These are phyloP conservation scores for Protophormia terraenovae DNA, from an alignment of 2,888 invertebrate species.

Conservation along the genomic window DNA sequence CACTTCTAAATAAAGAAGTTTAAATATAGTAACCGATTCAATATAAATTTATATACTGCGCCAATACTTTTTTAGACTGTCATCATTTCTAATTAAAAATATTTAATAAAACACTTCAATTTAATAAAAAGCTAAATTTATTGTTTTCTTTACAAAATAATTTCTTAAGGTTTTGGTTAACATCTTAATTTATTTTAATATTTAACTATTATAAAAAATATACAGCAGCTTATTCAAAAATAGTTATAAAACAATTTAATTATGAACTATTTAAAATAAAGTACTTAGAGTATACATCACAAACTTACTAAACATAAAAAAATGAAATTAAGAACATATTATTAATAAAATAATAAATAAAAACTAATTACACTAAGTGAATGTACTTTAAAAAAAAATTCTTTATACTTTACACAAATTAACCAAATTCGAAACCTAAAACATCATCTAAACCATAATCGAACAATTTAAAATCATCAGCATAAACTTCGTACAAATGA, in stretches of 20 bases:
- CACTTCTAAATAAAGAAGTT: no score
- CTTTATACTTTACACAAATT: conserved; percentile 20
- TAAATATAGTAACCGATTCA: no score
- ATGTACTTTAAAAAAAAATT: conserved; percentile 85
- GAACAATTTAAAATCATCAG: conserved; percentile 91
- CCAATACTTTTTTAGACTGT: no score
- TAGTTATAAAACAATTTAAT: not conserved
- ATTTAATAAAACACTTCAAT: no score
- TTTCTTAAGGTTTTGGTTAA: no score
- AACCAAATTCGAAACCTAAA: conserved; percentile 89
- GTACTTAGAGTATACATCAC: conserved; percentile 53
- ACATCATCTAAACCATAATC: conserved; percentile 90
- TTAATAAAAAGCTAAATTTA: no score
- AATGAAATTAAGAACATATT: conserved; percentile 29
- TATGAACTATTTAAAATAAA: conserved; percentile 16
- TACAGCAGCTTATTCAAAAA: not conserved
- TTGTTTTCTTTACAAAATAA: no score
- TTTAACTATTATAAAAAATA: not conserved
- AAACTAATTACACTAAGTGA: conserved; percentile 91
- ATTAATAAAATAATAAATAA: conserved; percentile 25
- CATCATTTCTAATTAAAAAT: no score
- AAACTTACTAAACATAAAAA: conserved; percentile 31
- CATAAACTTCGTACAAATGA: conserved; percentile 88
- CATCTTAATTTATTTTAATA: not conserved
- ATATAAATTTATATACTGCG: no score